phyloP scores from a whole-genome alignment of 2,888 invertebrate species.

The Drosophila conformis region DNA sequence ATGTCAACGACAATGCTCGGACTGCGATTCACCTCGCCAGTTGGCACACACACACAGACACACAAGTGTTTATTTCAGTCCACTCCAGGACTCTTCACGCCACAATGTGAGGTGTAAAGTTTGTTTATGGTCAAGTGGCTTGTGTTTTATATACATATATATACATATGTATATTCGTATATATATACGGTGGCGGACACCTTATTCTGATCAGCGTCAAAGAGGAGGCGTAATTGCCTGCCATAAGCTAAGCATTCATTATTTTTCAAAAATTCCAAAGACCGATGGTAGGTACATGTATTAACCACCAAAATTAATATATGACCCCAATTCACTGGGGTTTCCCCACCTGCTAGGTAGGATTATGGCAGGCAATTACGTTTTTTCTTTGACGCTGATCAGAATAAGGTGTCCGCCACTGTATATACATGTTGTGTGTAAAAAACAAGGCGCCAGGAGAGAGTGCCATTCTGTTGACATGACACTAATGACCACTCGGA shows the following conservation, averaged over 20 bases:
- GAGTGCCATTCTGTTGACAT: conserved; percentile 67
- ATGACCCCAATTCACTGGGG: no score
- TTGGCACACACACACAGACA: conserved; percentile 34
- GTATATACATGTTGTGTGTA: conserved; percentile 11
- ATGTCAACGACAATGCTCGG: conserved; percentile 16
- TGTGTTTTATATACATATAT: conserved; percentile 19
- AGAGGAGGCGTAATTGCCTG: no score
- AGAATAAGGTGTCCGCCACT: no score
- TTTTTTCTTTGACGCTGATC: no score
- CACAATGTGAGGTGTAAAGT: conserved; percentile 79
- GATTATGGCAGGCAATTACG: no score
- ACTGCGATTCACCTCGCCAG: conserved; percentile 36
- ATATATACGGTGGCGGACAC: no score
- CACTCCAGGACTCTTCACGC: conserved; percentile 63
- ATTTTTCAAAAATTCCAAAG: no score
- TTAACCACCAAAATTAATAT: no score
- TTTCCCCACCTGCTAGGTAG: no score
- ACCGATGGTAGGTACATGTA: no score
- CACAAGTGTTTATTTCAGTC: conserved; percentile 76
- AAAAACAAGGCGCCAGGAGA: conserved; percentile 38
- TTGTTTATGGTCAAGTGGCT: conserved; percentile 80
- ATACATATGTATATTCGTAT: neutral
- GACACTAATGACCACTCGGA: conserved; percentile 79
- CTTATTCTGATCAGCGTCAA: no score
- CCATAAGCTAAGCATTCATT: no score